These are phyloP conservation scores for Motacilla tschutschensis DNA, from an alignment of 2,113 vertebrate species.

Conservation along the genomic window DNA sequence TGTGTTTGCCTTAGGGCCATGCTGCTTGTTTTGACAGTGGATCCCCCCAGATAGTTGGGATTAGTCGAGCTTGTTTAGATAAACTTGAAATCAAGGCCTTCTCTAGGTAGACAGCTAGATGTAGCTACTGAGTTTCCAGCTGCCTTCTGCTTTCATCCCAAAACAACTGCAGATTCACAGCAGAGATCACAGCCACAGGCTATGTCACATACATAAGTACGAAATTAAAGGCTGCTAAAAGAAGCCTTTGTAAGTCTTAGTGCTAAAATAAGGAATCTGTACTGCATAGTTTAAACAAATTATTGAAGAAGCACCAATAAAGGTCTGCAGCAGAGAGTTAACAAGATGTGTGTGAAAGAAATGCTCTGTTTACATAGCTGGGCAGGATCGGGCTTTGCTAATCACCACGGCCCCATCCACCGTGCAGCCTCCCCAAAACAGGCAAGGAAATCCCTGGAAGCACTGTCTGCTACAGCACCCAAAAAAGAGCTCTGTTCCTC, in stretches of 20 bases:
- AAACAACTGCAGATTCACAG: slow-evolving; percentile 88
- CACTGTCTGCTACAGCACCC: neutral
- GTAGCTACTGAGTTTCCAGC: slow-evolving; percentile 92
- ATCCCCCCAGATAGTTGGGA: slow-evolving; percentile 98
- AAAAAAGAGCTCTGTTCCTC: neutral
- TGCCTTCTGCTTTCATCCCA: slow-evolving; percentile 93
- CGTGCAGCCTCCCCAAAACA: neutral
- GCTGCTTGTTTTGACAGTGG: slow-evolving; percentile 99
- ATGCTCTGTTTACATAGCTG: slow-evolving; percentile 25
- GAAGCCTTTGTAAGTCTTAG: slow-evolving; percentile 81
- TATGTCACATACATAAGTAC: slow-evolving; percentile 81
- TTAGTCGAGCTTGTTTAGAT: slow-evolving; percentile 99
- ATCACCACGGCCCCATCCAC: neutral
- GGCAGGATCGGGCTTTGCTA: slow-evolving; percentile 20
- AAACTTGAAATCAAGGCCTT: slow-evolving; percentile 94
- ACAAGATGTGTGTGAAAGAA: slow-evolving; percentile 60
- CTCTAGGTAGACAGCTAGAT: slow-evolving; percentile 93
- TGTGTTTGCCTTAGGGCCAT: slow-evolving; percentile 97
- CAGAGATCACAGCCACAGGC: slow-evolving; percentile 89
- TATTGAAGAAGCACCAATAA: slow-evolving; percentile 67
- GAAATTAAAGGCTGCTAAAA: slow-evolving; percentile 85
- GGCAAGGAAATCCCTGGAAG: neutral
- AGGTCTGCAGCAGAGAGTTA: slow-evolving; percentile 61
- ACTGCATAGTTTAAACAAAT: slow-evolving; percentile 76
- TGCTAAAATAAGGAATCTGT: slow-evolving; percentile 84